Evolutionary conservation across 2,113 vertebrate species (phyloP).

Genomic region (Anthoscopus minutus): DNA sequence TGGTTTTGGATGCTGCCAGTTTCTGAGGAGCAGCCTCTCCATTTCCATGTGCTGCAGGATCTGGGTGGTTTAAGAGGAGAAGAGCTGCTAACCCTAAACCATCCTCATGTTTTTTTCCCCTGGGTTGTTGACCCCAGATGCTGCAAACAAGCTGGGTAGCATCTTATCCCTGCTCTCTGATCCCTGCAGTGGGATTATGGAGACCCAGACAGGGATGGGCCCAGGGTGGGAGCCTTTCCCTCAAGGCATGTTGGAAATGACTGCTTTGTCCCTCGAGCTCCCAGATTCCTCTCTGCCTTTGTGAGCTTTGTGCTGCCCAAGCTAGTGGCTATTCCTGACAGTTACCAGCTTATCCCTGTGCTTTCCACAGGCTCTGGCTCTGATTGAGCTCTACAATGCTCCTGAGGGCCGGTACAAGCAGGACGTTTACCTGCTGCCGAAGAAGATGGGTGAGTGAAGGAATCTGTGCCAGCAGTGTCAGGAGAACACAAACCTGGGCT

Average conservation of each 20-base stretch:
- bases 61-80: background rate
- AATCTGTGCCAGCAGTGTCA: background rate
- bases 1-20: background rate
- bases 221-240: background rate
- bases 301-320: background rate
- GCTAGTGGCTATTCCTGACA: background rate
- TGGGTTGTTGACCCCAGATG: background rate
- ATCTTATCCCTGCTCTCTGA: background rate
- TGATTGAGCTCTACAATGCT: conserved; percentile 96
- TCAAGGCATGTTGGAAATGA: background rate
- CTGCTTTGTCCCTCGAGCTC: background rate
- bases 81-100: background rate
- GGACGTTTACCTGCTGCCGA: conserved; percentile 95
- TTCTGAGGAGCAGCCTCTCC: background rate
- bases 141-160: background rate
- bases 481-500: background rate
- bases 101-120: background rate
- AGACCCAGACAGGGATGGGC: background rate
- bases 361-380: conserved; percentile 82
- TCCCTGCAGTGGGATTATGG: background rate
- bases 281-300: background rate
- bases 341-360: background rate
- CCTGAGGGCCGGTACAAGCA: conserved; percentile 97
- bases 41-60: background rate
- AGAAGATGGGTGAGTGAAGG: conserved; percentile 90